Evolutionary conservation across 1,140 invertebrate genomes (phyloP), one percentile per base, ranked within the genome.

Genomic region (Tyrophagus putrescentiae): DNA sequence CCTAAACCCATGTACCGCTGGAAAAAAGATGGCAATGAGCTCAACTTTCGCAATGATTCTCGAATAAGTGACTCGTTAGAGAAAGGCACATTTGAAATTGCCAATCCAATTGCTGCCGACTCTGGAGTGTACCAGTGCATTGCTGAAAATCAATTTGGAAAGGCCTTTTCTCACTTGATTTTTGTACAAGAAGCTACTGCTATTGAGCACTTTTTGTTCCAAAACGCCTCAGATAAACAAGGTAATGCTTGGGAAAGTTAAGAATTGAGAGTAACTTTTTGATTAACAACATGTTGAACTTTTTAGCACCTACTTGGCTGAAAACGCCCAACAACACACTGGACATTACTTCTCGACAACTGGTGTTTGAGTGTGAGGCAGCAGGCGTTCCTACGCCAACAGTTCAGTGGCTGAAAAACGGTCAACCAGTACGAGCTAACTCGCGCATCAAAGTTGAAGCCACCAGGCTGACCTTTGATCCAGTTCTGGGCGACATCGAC

Each of bases 351-450:
- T 91, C 85, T 52, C 92, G 95, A 70, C 84, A 80, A 11, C 84
- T 85, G 0, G 79, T 81, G 64, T 91, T 98, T 67, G 75, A 78
- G 45, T 98, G 95, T 73, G 78, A 82, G 60, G 94, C 94, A 0
- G 79, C 77, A 7, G 94, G 92, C 61, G 80, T 82, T 2, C 95
- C 95, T 0, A 77, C 83, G 52, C 94, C 95, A 0, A 79, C 84
- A 62, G 90, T 96, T 50, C 81, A 87, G 66, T 98, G 95, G 95
- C 94, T 93, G 56, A 82, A 95, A 71, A 98, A 99, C 76, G 93
- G 93, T 33, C 82, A 84, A 68, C 85, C 87, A 0, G 81, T 84
- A 1, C 77, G 80, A 16, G 73, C 75, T 0, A 93, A 91, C 77
- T 75, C 79, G 0, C 77, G 89, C 50, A 76, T 78, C 60, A 75